phyloP scores from a whole-genome alignment of 2,797 vertebrate genomes.

The Spizella passerina region DNA sequence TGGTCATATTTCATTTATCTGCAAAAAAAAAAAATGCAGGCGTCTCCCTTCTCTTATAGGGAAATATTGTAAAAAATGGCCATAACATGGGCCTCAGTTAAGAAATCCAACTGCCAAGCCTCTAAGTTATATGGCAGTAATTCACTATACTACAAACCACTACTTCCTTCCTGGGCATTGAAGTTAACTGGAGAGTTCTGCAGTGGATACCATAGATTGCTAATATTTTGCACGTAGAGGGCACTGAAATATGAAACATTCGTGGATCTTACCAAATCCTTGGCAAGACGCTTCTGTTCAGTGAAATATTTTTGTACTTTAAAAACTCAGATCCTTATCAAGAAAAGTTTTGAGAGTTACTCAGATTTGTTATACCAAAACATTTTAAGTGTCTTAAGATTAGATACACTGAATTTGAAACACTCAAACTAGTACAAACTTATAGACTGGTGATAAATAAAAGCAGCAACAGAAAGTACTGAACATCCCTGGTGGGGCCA shows the following conservation, averaged over 20 bases:
- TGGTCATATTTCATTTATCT: not conserved
- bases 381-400: not conserved
- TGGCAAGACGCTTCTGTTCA: not conserved
- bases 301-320: not conserved
- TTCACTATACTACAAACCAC: fast-evolving
- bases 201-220: not conserved
- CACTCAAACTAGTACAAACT: not conserved
- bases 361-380: not conserved
- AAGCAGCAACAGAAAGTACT: not conserved
- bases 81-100: not conserved
- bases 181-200: not conserved
- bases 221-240: not conserved
- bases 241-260: not conserved
- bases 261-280: not conserved
- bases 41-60: not conserved
- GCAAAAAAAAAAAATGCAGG: not conserved
- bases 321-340: not conserved
- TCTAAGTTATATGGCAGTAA: not conserved
- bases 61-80: not conserved
- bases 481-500: not conserved
- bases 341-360: not conserved
- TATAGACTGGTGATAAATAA: not conserved
- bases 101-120: not conserved
- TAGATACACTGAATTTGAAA: not conserved
- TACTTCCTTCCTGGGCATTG: not conserved